phyloP scores from a whole-genome alignment of 2,797 vertebrate genomes.

The Intellagama lesueurii region DNA sequence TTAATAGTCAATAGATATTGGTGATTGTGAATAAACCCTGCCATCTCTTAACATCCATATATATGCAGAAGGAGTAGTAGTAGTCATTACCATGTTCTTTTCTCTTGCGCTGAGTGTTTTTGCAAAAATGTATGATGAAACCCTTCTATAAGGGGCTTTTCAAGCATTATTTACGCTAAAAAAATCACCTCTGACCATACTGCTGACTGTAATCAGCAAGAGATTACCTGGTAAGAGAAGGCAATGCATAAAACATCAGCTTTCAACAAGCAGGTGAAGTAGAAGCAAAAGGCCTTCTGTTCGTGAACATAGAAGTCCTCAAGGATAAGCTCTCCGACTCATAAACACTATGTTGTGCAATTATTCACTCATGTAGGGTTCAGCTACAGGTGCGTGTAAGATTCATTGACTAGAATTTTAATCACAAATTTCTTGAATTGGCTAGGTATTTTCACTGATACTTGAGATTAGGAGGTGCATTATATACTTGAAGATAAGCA shows the following conservation, averaged over 20 bases:
- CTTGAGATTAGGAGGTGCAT: neutral
- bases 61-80: neutral
- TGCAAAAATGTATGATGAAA: neutral
- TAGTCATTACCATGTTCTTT: neutral
- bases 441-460: neutral
- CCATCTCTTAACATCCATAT: constrained; percentile 19
- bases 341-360: neutral
- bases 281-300: constrained; percentile 30
- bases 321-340: constrained; percentile 15
- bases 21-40: neutral
- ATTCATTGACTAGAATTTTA: constrained; percentile 18
- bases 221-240: constrained; percentile 20
- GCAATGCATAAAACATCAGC: constrained; percentile 7
- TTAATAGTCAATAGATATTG: constrained; percentile 18
- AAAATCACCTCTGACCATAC: neutral
- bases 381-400: neutral
- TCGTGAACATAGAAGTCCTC: constrained; percentile 31
- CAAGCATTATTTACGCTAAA: neutral
- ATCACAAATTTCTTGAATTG: neutral
- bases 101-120: neutral
- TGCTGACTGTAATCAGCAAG: neutral
- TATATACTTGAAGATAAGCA: neutral
- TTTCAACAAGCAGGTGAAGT: constrained; percentile 26
- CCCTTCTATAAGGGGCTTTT: neutral
- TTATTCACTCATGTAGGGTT: constrained; percentile 1